Evolutionary conservation across 2,113 vertebrate genomes (phyloP).

Genomic region (Psilopogon haemacephalus): DNA sequence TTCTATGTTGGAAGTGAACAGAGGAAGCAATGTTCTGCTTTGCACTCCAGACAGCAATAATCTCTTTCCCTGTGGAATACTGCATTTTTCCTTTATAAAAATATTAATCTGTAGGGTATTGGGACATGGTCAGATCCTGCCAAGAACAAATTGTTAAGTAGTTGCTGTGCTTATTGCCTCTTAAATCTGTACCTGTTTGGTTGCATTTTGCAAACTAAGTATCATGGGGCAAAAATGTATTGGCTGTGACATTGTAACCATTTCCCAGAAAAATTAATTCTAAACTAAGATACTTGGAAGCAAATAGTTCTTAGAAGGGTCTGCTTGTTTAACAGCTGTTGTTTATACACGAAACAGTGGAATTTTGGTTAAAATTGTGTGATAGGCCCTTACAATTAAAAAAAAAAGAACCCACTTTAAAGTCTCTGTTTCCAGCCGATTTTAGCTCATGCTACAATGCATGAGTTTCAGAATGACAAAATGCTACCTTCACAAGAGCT

Average conservation of each 20-base stretch:
- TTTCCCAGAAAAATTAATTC: slow-evolving; percentile 56
- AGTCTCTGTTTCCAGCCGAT: neutral
- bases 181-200: slow-evolving; percentile 65
- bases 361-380: neutral
- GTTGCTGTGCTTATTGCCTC: slow-evolving; percentile 59
- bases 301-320: slow-evolving; percentile 54
- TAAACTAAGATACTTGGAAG: neutral
- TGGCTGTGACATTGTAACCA: slow-evolving; percentile 17
- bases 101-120: slow-evolving; percentile 64
- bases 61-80: slow-evolving; percentile 50
- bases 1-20: neutral
- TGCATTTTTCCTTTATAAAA: slow-evolving; percentile 59
- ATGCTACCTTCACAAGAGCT: neutral
- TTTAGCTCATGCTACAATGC: neutral
- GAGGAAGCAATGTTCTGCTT: slow-evolving; percentile 9
- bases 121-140: slow-evolving; percentile 55
- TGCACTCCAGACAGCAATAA: slow-evolving; percentile 42
- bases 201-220: slow-evolving; percentile 63
- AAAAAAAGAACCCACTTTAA: neutral
- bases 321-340: slow-evolving; percentile 16
- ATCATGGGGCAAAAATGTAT: slow-evolving; percentile 51
- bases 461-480: neutral
- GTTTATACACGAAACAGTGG: neutral
- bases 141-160: slow-evolving; percentile 77
- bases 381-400: neutral